Conservation (phyloP, 2,797 vertebrate species). For the Phyllotis vaccarum region DNA sequence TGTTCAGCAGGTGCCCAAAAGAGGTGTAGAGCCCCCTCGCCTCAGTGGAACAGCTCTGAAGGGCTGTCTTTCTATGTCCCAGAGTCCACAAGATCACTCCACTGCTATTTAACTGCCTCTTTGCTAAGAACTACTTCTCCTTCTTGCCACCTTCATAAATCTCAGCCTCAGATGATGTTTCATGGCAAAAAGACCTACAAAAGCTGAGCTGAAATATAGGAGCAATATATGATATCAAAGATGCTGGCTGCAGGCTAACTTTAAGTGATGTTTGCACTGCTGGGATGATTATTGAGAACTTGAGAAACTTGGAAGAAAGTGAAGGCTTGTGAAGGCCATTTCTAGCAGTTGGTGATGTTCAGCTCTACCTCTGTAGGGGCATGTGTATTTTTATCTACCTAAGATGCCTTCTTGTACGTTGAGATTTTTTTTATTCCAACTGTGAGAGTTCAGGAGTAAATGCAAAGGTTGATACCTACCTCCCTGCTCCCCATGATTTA, state of each 20-base stretch:
- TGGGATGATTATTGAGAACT: neutral
- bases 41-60: neutral
- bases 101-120: neutral
- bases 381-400: neutral
- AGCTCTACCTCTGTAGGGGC: neutral
- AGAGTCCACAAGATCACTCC: neutral
- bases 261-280: neutral
- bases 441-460: neutral
- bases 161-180: neutral
- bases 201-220: neutral
- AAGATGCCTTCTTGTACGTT: neutral
- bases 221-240: neutral
- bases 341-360: neutral
- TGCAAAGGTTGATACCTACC: neutral
- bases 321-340: neutral
- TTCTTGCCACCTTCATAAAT: neutral
- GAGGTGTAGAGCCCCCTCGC: neutral
- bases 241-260: neutral
- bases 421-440: neutral
- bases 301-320: neutral
- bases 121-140: neutral
- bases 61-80: neutral
- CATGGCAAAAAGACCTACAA: neutral
- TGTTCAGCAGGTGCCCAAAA: neutral
- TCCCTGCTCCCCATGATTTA: neutral